A percentile compares a stretch with the other conserved stretches of the same genome.
These are phyloP conservation scores for Otolemur crassicaudatus DNA, from an alignment of 2,797 vertebrate genomes.

Conservation along the genomic window DNA sequence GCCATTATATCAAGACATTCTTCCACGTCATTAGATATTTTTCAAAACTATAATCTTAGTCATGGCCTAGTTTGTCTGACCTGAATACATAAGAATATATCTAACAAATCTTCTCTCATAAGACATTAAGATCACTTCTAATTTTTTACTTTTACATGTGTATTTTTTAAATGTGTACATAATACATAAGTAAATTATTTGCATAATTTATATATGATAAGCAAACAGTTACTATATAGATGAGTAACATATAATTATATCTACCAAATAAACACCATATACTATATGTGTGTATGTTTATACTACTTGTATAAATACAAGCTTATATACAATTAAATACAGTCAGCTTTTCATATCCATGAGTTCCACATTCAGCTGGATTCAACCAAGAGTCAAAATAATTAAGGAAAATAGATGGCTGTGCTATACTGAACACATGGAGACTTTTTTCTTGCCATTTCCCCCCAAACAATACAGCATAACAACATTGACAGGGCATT, in stretches of 20 bases:
- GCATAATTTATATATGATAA: not conserved
- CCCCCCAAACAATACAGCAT: not conserved
- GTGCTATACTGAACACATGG: too few relatives aligned
- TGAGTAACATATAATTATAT: not conserved
- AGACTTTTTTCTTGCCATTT: not conserved
- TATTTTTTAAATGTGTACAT: not conserved
- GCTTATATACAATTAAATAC: not conserved
- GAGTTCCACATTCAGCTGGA: not conserved
- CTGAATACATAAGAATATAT: not conserved
- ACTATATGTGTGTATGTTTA: too few relatives aligned
- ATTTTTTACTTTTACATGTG: not conserved
- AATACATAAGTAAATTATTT: not conserved
- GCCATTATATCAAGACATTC: not conserved
- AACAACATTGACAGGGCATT: not conserved
- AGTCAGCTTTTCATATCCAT: not conserved
- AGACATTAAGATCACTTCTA: not conserved
- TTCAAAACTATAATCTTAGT: not conserved
- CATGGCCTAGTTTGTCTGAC: not conserved
- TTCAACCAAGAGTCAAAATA: not conserved
- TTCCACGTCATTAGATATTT: not conserved
- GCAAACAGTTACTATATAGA: not conserved
- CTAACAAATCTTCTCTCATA: not conserved
- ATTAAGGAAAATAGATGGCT: not conserved
- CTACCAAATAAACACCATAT: not conserved
- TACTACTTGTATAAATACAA: not conserved